phyloP scores from a whole-genome alignment of 2,113 vertebrate species.

The Rhodinocichla rosea region DNA sequence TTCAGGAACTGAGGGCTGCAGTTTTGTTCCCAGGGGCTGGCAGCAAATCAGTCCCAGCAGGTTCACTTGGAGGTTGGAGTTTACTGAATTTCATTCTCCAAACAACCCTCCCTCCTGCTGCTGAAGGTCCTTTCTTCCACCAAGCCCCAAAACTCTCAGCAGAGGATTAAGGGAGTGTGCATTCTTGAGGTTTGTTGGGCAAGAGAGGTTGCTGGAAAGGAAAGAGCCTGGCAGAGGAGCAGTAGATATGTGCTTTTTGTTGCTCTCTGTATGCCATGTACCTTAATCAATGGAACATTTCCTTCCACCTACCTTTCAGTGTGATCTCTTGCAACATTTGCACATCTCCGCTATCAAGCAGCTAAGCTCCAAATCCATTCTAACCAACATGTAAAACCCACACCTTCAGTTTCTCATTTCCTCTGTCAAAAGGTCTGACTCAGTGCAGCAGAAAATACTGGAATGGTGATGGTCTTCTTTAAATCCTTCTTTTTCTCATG shows the following conservation, averaged over 20 bases:
- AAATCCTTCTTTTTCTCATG: neutral
- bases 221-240: neutral
- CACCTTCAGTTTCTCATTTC: neutral
- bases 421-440: neutral
- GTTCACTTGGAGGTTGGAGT: constrained; percentile 58
- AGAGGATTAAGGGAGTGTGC: constrained; percentile 34
- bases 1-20: constrained; percentile 22
- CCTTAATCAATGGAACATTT: neutral
- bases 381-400: neutral
- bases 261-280: neutral
- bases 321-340: neutral
- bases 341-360: neutral
- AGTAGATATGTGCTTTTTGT: neutral
- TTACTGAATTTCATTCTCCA: constrained; percentile 38
- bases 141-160: neutral
- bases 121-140: constrained; percentile 19
- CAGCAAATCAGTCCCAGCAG: constrained; percentile 48
- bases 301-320: neutral
- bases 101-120: constrained; percentile 14
- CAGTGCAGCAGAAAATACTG: neutral
- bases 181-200: constrained; percentile 9
- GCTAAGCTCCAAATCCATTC: neutral
- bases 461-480: neutral
- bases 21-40: constrained; percentile 45
- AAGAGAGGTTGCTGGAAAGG: neutral